phyloP scores from a whole-genome alignment of 2,797 vertebrate genomes.

The Siniperca undulata region DNA sequence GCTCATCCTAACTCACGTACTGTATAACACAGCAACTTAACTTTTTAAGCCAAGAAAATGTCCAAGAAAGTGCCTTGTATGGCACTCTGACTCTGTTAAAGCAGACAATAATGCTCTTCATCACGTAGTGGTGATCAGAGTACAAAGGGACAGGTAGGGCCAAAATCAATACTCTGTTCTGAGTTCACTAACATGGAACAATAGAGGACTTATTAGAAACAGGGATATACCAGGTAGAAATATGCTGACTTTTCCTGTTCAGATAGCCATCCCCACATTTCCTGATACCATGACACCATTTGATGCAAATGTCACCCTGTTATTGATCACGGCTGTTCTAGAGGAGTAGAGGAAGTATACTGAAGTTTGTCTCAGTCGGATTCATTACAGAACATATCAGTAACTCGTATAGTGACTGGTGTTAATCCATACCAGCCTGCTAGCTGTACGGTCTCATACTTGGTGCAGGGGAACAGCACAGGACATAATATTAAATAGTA shows the following conservation, averaged over 20 bases:
- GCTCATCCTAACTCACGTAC: background rate
- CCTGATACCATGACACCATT: conserved; percentile 5
- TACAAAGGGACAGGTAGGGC: background rate
- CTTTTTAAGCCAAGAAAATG: background rate
- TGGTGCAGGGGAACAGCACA: background rate
- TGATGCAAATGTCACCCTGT: background rate
- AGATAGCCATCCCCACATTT: background rate
- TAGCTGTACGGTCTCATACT: too few species aligned
- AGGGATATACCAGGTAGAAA: conserved; percentile 2
- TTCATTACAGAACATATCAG: background rate
- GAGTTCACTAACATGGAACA: conserved; percentile 41
- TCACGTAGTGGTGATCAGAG: background rate
- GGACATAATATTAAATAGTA: background rate
- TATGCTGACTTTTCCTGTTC: background rate
- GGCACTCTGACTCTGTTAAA: background rate
- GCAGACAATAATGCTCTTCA: conserved; percentile 44
- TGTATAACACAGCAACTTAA: background rate
- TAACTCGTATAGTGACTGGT: background rate
- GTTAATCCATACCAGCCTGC: background rate
- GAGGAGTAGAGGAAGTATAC: background rate
- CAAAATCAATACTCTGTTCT: conserved; percentile 50
- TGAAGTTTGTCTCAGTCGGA: background rate
- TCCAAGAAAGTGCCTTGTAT: background rate
- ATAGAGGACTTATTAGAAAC: conserved; percentile 25
- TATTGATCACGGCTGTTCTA: background rate